A percentile compares a stretch with the other conserved stretches of the same genome.
Conservation (phyloP, 2,888 invertebrate species). For the Eueremaeus valkanovi region DNA sequence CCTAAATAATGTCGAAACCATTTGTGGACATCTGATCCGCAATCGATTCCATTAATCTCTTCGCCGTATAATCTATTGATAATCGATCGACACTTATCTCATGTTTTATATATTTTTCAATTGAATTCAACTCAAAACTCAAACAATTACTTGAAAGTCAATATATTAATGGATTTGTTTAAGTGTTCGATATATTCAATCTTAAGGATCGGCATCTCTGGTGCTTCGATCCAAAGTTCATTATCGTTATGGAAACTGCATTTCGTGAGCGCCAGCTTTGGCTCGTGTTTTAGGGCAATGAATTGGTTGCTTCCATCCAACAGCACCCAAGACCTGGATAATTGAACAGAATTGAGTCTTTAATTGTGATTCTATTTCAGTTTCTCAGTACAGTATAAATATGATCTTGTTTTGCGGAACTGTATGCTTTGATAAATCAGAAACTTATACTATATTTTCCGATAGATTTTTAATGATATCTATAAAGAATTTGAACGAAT, state of each 20-base stretch:
- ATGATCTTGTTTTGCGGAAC: too few species aligned
- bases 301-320: conserved; percentile 17
- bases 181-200: background rate
- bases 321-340: conserved; percentile 28
- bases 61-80: background rate
- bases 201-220: background rate
- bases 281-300: conserved; percentile 29
- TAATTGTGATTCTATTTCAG: too few species aligned
- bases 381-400: too few species aligned
- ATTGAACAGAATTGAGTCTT: too few species aligned
- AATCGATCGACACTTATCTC: background rate
- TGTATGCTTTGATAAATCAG: too few species aligned
- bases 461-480: too few species aligned
- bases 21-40: conserved; percentile 9
- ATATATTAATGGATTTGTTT: background rate
- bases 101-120: background rate
- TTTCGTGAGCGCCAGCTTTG: conserved; percentile 26
- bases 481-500: too few species aligned
- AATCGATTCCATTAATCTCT: conserved; percentile 23
- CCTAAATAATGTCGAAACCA: conserved; percentile 5
- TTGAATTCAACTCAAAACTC: background rate
- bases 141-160: background rate
- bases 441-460: too few species aligned
- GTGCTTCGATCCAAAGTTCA: conserved; percentile 7
- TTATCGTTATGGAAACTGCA: background rate